A percentile compares a stretch with the other conserved stretches of the same genome.
These are phyloP conservation scores for Bombus cullumanus DNA, from an alignment of 1,140 invertebrate genomes.

Conservation along the genomic window DNA sequence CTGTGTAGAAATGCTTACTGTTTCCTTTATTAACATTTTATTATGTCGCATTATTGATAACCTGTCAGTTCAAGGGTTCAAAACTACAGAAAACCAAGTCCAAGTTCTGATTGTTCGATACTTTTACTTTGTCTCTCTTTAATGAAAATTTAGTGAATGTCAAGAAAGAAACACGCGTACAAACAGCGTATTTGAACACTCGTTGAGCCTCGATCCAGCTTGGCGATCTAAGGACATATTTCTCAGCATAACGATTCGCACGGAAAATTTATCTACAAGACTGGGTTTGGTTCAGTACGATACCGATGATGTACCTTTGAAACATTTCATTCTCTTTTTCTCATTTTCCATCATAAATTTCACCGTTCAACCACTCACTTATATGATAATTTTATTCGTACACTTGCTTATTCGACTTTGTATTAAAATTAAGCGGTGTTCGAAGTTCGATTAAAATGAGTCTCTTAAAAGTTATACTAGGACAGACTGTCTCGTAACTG, in stretches of 20 bases:
- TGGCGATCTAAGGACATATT: background rate
- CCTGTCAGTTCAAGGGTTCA: background rate
- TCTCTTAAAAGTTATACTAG: conserved; percentile 32
- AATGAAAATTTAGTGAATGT: conserved; percentile 45
- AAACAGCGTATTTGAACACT: conserved; percentile 43
- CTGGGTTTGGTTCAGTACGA: conserved; percentile 2
- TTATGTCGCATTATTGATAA: background rate
- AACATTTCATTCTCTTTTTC: background rate
- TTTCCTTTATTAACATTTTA: background rate
- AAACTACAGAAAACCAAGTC: background rate
- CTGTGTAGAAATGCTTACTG: background rate
- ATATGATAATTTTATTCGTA: background rate
- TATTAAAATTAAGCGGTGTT: conserved; percentile 48
- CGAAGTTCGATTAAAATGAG: conserved; percentile 29
- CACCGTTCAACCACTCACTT: background rate
- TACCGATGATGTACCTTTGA: background rate
- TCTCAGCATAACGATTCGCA: background rate
- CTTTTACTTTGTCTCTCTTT: conserved; percentile 39
- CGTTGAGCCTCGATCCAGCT: conserved; percentile 29
- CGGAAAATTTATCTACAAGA: background rate
- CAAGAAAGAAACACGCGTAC: conserved; percentile 41
- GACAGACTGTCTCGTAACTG: conserved; percentile 26
- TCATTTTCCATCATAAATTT: background rate
- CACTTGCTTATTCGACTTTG: background rate
- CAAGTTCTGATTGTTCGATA: conserved; percentile 4